Conservation (phyloP, 2,888 invertebrate genomes). For the Drosophila koepferae region DNA sequence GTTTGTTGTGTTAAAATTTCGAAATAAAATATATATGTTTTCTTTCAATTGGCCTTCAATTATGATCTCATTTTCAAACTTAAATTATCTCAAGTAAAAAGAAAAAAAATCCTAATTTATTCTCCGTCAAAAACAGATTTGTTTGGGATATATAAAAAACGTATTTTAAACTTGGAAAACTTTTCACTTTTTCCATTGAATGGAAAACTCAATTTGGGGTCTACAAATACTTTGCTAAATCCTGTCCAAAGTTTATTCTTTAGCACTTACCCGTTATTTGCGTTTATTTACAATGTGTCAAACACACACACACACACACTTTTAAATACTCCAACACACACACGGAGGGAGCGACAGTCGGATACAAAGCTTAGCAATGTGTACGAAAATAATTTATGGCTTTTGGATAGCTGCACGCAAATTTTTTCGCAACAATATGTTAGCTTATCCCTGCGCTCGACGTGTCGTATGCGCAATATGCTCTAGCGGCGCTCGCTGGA, state of each 20-base stretch:
- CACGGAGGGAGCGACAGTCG: neutral
- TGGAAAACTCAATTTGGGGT: constrained; percentile 13
- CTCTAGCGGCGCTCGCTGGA: constrained; percentile 48
- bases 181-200: constrained; percentile 3
- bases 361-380: constrained; percentile 13
- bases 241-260: neutral
- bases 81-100: neutral
- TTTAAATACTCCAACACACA: neutral
- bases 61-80: neutral
- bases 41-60: too few species aligned
- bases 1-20: too few species aligned
- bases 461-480: constrained; percentile 80
- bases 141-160: neutral
- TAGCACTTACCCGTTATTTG: constrained; percentile 44
- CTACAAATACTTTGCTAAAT: neutral
- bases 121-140: neutral
- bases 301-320: neutral
- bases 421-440: constrained; percentile 71
- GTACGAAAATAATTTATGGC: constrained; percentile 46
- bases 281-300: constrained; percentile 33
- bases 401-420: constrained; percentile 51
- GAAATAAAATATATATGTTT: too few species aligned
- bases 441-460: constrained; percentile 57
- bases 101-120: neutral
- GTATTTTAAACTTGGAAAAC: neutral